Evolutionary conservation across 2,797 vertebrate species (phyloP).

Genomic region (Nothura maculosa): DNA sequence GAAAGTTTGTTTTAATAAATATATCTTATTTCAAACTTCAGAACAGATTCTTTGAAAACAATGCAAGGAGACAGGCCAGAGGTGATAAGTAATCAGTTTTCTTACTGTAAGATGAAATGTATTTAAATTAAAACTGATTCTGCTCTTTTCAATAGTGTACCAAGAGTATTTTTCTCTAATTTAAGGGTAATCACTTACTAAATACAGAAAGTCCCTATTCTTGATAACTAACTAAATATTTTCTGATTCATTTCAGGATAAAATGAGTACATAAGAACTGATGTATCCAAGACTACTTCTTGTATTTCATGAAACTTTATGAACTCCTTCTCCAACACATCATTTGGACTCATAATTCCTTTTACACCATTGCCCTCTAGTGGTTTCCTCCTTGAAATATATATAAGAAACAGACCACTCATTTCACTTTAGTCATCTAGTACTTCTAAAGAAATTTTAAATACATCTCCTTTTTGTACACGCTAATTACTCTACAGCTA

Average conservation of each 20-base stretch:
- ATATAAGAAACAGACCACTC: fast-evolving
- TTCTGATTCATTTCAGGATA: no score
- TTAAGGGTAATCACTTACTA: neutral
- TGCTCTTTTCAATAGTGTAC: neutral
- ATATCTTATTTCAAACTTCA: neutral
- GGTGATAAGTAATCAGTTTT: conserved; percentile 44
- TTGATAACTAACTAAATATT: neutral
- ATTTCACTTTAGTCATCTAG: neutral
- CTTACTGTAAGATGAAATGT: conserved; percentile 30
- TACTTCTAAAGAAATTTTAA: neutral
- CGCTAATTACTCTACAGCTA: neutral
- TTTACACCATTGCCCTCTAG: conserved; percentile 76
- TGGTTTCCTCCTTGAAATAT: neutral
- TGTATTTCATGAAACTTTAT: fast-evolving
- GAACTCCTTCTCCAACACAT: fast-evolving
- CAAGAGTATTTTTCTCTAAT: conserved; percentile 9
- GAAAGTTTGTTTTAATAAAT: neutral
- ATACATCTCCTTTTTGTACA: neutral
- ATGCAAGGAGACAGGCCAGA: no score
- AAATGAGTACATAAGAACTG: no score
- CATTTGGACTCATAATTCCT: neutral
- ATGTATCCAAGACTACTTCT: fast-evolving
- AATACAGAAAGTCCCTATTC: neutral
- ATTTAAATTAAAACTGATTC: conserved; percentile 65
- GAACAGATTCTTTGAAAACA: neutral